Evolutionary conservation across 2,113 vertebrate genomes (phyloP).

Genomic region (Micromys minutus): DNA sequence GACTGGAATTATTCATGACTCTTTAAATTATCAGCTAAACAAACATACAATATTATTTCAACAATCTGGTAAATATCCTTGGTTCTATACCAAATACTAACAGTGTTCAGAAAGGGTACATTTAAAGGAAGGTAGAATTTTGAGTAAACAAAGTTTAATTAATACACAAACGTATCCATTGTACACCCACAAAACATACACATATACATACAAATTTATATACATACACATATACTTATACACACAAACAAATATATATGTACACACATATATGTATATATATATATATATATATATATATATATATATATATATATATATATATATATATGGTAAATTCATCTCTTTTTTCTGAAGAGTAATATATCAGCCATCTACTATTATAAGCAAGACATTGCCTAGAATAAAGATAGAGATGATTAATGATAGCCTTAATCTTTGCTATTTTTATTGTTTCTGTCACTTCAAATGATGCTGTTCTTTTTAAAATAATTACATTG

Average conservation of each 20-base stretch:
- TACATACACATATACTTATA: neutral
- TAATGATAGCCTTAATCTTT: neutral
- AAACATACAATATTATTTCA: neutral
- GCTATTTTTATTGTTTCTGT: neutral
- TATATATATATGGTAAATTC: neutral
- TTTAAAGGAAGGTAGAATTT: neutral
- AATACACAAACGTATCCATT: neutral
- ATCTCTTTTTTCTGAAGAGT: neutral
- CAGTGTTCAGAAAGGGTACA: neutral
- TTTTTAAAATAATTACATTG: neutral
- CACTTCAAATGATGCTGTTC: neutral
- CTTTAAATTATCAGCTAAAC: neutral
- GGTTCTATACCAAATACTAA: neutral
- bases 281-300: neutral
- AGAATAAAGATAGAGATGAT: conserved; percentile 8
- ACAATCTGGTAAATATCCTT: neutral
- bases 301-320: neutral
- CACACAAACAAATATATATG: neutral
- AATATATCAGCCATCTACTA: conserved; percentile 18
- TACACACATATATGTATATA: neutral
- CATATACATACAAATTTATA: neutral
- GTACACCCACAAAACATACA: neutral
- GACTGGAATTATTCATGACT: neutral
- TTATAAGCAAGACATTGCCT: neutral
- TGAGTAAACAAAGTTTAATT: neutral